phyloP scores from a whole-genome alignment of 2,113 vertebrate species.

The Cottus gobio region DNA sequence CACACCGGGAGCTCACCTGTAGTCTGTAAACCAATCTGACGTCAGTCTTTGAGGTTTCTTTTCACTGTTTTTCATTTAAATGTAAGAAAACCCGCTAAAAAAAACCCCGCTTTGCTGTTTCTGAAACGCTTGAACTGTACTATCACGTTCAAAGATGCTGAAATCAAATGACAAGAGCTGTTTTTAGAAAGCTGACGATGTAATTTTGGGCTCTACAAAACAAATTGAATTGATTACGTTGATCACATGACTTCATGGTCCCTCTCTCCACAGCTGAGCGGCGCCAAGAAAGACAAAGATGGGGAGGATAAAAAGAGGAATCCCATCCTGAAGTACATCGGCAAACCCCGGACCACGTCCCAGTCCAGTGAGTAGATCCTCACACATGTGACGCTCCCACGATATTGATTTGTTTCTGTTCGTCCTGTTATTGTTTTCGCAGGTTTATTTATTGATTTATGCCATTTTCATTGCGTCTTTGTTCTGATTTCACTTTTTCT shows the following conservation, averaged over 20 bases:
- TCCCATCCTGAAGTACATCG: conserved; percentile 95
- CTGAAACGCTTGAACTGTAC: no score
- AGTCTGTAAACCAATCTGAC: neutral
- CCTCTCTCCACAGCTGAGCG: conserved; percentile 82
- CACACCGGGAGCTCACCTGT: neutral
- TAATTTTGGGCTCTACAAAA: no score
- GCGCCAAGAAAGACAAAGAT: conserved; percentile 88
- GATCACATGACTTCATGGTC: conserved; percentile 4
- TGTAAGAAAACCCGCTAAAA: no score
- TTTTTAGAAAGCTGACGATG: no score
- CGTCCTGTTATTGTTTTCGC: neutral
- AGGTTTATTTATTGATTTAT: conserved; percentile 34
- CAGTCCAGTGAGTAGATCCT: conserved; percentile 94
- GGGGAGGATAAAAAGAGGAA: conserved; percentile 92
- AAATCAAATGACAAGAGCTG: no score
- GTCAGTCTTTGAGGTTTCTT: neutral
- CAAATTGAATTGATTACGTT: neutral
- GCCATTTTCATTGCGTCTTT: neutral
- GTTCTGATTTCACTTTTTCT: conserved; percentile 52
- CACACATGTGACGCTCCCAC: neutral
- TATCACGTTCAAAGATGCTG: no score
- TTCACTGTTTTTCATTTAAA: no score
- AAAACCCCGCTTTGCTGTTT: no score
- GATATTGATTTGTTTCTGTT: conserved; percentile 25
- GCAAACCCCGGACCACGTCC: conserved; percentile 89